These are phyloP conservation scores for Venustoraphidia nigricollis DNA, from an alignment of 2,888 invertebrate species.

Conservation along the genomic window DNA sequence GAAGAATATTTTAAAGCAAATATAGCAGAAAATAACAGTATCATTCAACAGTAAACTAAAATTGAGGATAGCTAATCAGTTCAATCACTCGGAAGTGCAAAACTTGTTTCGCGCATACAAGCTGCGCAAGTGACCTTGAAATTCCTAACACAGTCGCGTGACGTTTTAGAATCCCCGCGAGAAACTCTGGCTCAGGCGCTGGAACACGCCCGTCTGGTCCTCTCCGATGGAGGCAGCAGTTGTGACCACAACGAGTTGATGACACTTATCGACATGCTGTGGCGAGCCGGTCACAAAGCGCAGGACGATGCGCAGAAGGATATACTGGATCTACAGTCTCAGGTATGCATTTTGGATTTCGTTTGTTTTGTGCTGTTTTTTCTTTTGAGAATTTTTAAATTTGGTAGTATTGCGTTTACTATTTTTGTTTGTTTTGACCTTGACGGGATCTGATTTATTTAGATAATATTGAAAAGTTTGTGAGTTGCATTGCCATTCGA, in stretches of 20 bases:
- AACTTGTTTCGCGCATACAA: no score
- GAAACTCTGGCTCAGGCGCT: conserved; percentile 17
- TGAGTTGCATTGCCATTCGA: no score
- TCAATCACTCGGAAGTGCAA: no score
- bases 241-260: conserved; percentile 29
- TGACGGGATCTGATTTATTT: no score
- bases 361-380: conserved; percentile 1
- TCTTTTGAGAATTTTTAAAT: background rate
- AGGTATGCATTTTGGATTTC: conserved; percentile 34
- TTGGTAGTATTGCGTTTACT: background rate
- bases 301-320: conserved; percentile 49
- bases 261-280: conserved; percentile 45
- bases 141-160: no score
- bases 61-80: no score
- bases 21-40: no score
- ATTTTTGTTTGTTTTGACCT: no score
- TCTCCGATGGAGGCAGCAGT: conserved; percentile 25
- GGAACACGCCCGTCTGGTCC: conserved; percentile 27
- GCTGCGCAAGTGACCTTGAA: no score
- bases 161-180: conserved; percentile 3
- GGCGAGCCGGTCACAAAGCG: conserved; percentile 39
- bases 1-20: no score
- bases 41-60: no score
- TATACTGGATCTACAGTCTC: conserved; percentile 54
- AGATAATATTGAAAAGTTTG: no score